Evolutionary conservation across 2,888 invertebrate genomes (phyloP).

Genomic region (Carcina quercana): DNA sequence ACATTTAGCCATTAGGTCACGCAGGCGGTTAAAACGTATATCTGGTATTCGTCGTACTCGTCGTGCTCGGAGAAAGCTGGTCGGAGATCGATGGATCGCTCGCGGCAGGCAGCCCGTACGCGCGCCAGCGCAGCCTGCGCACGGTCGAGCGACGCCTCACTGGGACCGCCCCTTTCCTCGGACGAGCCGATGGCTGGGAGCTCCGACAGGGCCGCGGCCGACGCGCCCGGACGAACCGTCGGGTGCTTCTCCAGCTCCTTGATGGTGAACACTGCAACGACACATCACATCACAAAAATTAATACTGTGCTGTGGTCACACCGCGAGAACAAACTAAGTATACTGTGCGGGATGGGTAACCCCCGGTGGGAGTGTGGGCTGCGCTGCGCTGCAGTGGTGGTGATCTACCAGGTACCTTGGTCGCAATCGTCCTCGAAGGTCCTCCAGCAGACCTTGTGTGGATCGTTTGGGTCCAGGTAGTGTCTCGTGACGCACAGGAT

Average conservation of each 20-base stretch:
- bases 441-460: constrained; percentile 80
- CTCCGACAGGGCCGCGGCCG: constrained; percentile 46
- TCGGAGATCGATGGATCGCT: constrained; percentile 77
- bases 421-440: constrained; percentile 87
- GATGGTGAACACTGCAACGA: constrained; percentile 73
- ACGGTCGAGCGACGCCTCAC: constrained; percentile 46
- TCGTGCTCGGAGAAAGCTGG: constrained; percentile 83
- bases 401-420: constrained; percentile 65
- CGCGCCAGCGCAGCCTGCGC: constrained; percentile 78
- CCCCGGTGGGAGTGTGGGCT: background rate
- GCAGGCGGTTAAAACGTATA: too few species aligned
- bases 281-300: background rate
- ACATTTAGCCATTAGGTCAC: too few species aligned
- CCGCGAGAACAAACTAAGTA: background rate
- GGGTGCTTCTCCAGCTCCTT: constrained; percentile 82
- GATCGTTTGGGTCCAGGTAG: constrained; percentile 83
- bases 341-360: background rate
- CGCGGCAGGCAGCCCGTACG: constrained; percentile 75
- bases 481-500: constrained; percentile 76
- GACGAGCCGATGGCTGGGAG: constrained; percentile 65
- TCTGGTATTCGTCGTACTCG: too few species aligned
- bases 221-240: constrained; percentile 39
- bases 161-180: constrained; percentile 31
- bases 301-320: background rate
- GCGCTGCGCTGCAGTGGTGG: background rate